These are phyloP conservation scores for Drosophila birchii DNA, from an alignment of 2,888 invertebrate species.

Conservation along the genomic window DNA sequence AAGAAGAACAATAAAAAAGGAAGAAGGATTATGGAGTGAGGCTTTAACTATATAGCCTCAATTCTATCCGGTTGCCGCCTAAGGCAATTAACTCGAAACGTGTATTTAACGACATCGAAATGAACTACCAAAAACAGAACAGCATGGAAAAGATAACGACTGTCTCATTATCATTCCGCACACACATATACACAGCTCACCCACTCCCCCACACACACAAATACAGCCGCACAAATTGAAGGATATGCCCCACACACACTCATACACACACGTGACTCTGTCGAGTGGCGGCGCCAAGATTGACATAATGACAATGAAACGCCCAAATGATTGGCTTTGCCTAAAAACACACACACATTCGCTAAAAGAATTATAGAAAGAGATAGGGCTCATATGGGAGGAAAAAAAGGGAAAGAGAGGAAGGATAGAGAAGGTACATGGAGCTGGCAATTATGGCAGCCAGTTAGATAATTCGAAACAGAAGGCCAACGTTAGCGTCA, in stretches of 20 bases:
- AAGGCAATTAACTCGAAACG: conserved; percentile 70
- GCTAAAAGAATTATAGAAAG: conserved; percentile 32
- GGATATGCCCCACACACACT: conserved; percentile 46
- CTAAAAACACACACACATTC: conserved; percentile 34
- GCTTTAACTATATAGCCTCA: neutral
- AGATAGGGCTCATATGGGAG: neutral
- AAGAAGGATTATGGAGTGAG: neutral
- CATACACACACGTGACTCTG: conserved; percentile 52
- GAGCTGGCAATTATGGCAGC: conserved; percentile 65
- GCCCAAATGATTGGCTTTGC: conserved; percentile 75
- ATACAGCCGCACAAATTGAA: conserved; percentile 20
- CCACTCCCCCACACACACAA: conserved; percentile 29
- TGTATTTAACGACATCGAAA: conserved; percentile 75
- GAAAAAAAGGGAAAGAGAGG: neutral
- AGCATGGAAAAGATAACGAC: conserved; percentile 45
- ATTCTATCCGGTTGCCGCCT: conserved; percentile 8
- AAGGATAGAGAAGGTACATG: conserved; percentile 16
- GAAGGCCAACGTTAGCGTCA: conserved; percentile 49
- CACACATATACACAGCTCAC: conserved; percentile 18
- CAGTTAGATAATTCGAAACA: conserved; percentile 67
- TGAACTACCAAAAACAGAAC: conserved; percentile 74
- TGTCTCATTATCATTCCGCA: conserved; percentile 30
- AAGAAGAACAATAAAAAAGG: conserved; percentile 6
- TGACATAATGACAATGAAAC: conserved; percentile 77
- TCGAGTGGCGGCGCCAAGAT: conserved; percentile 59